Conservation (phyloP, 2,888 invertebrate genomes). For the Tubulanus polymorphus region DNA sequence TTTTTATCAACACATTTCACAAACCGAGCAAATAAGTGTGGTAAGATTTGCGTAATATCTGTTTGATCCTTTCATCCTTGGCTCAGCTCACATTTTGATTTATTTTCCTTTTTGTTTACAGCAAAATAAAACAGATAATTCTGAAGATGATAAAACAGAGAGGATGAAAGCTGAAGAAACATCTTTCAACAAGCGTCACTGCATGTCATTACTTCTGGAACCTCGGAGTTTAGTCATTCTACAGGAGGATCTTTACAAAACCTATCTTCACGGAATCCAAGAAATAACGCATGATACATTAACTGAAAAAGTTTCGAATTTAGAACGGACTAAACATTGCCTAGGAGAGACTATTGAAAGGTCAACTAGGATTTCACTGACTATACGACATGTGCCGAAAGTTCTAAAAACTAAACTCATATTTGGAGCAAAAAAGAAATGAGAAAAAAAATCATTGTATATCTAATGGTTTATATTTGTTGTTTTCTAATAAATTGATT, state of each 20-base stretch:
- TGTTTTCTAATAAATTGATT: no score
- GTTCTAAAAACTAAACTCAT: constrained; percentile 42
- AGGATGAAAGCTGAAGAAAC: no score
- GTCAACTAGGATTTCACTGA: constrained; percentile 77
- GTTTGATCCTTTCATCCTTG: no score
- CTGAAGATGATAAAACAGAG: no score
- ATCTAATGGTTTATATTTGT: no score
- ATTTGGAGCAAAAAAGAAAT: constrained; percentile 34
- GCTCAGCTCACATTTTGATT: no score
- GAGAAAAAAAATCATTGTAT: no score
- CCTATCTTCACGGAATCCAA: constrained; percentile 82
- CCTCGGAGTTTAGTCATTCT: constrained; percentile 83
- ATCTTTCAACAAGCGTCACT: constrained; percentile 44
- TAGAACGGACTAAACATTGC: constrained; percentile 59
- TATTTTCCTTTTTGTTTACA: no score
- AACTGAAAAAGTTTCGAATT: constrained; percentile 52
- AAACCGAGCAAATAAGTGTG: no score
- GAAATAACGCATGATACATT: constrained; percentile 65
- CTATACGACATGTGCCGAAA: constrained; percentile 89
- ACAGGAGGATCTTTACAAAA: constrained; percentile 74
- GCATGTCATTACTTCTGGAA: constrained; percentile 67
- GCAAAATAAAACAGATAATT: no score
- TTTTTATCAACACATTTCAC: constrained; percentile 64
- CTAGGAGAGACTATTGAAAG: constrained; percentile 61
- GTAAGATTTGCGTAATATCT: no score